Evolutionary conservation across 2,113 vertebrate species (phyloP).

Genomic region (Sceloporus tristichus): DNA sequence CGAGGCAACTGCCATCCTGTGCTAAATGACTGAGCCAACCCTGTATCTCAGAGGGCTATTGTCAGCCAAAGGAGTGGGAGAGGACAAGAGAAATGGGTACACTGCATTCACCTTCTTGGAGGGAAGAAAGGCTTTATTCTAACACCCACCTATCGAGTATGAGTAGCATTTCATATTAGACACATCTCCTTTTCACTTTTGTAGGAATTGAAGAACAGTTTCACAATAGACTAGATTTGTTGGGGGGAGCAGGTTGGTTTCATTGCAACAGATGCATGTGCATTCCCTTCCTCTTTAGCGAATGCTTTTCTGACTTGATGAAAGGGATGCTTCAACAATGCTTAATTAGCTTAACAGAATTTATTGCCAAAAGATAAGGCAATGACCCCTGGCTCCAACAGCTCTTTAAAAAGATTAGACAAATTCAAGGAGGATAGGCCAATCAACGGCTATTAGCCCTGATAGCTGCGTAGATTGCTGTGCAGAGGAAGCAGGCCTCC

Average conservation of each 20-base stretch:
- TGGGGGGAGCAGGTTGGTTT: not conserved
- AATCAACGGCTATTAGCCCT: too few species aligned
- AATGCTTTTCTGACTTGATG: slow-evolving; percentile 28
- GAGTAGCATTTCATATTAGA: not conserved
- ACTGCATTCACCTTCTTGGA: not conserved
- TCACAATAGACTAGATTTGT: not conserved
- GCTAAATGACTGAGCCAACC: not conserved
- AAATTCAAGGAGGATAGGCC: not conserved
- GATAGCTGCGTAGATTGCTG: not conserved
- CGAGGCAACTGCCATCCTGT: not conserved
- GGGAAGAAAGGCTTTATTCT: not conserved
- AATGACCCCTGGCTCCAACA: not conserved
- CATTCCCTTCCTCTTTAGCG: slow-evolving; percentile 24
- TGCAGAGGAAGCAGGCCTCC: not conserved
- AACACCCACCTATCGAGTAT: not conserved
- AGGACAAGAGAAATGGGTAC: not conserved
- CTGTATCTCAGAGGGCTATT: not conserved
- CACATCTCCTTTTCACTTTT: not conserved
- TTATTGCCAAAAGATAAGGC: slow-evolving; percentile 5
- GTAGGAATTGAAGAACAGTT: slow-evolving; percentile 36
- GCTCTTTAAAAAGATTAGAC: not conserved
- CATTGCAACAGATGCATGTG: slow-evolving; percentile 27
- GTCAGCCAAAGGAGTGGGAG: not conserved
- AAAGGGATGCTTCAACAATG: slow-evolving; percentile 11
- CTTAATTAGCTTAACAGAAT: not conserved